These are phyloP conservation scores for Notolepis coatsorum DNA, from an alignment of 2,797 vertebrate species.

Conservation along the genomic window DNA sequence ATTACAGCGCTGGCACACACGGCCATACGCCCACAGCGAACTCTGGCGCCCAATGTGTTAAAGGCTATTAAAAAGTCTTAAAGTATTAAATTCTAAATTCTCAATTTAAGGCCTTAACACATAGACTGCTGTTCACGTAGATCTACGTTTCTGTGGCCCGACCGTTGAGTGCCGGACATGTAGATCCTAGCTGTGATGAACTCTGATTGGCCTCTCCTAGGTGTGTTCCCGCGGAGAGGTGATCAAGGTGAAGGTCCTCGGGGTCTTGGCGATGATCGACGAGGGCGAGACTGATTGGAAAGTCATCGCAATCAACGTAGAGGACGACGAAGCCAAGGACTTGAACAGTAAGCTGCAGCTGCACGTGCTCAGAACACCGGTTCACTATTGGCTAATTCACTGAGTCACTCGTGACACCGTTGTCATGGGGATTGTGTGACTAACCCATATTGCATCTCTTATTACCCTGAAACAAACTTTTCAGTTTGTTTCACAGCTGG, in stretches of 20 bases:
- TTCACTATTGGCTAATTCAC: background rate
- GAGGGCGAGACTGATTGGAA: conserved; percentile 99
- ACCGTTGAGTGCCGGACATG: too few relatives aligned
- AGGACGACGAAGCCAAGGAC: conserved; percentile 90
- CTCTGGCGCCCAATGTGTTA: too few relatives aligned
- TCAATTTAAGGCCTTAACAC: too few relatives aligned
- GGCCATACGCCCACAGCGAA: too few relatives aligned
- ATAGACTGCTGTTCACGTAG: too few relatives aligned
- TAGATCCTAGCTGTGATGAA: too few relatives aligned
- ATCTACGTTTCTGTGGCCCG: too few relatives aligned
- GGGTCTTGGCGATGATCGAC: conserved; percentile 95
- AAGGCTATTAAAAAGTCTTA: too few relatives aligned
- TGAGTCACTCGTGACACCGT: too few relatives aligned
- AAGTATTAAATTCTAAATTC: too few relatives aligned
- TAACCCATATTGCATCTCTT: background rate
- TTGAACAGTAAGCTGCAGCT: conserved; percentile 82
- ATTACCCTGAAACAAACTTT: conserved; percentile 1
- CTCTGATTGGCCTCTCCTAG: conserved; percentile 73
- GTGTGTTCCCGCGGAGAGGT: conserved; percentile 93
- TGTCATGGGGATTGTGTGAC: background rate
- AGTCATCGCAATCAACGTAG: conserved; percentile 93
- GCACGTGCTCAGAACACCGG: background rate
- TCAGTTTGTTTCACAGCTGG: too few relatives aligned
- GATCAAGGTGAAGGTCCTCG: conserved; percentile 92
- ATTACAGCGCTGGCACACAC: too few relatives aligned